Conservation (phyloP, 1,140 invertebrate species). For the Cardiocondyla obscurior region DNA sequence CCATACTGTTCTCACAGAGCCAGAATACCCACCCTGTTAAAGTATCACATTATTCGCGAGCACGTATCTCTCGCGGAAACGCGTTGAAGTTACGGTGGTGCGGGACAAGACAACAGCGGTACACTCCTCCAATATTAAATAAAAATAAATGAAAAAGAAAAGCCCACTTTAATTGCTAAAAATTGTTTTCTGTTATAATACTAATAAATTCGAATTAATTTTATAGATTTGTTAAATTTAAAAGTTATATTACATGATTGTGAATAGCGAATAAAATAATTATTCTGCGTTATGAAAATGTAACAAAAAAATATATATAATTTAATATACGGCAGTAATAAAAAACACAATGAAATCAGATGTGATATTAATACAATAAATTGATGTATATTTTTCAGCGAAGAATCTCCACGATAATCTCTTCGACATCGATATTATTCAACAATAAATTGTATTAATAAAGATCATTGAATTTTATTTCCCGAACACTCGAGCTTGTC, state of each 20-base stretch:
- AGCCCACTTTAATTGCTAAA: not conserved
- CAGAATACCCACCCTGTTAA: slow-evolving; percentile 74
- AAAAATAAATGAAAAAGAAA: not conserved
- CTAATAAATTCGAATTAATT: not conserved
- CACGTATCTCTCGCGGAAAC: not conserved
- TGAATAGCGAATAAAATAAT: not conserved
- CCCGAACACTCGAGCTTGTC: not conserved
- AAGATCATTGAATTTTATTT: not conserved
- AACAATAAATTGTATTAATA: slow-evolving; percentile 16
- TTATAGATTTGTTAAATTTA: not conserved
- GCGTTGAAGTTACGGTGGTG: not conserved
- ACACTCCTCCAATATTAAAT: too few relatives aligned
- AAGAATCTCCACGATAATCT: not conserved
- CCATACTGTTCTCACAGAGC: slow-evolving; percentile 79
- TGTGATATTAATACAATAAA: not conserved
- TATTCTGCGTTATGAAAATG: too few relatives aligned
- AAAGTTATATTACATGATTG: not conserved
- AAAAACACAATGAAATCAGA: not conserved
- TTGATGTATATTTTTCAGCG: not conserved
- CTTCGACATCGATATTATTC: not conserved
- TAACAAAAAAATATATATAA: too few relatives aligned
- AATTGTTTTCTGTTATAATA: slow-evolving; percentile 2
- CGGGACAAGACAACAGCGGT: too few relatives aligned
- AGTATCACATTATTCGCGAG: slow-evolving; percentile 72
- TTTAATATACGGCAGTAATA: too few relatives aligned